These are phyloP conservation scores for Stomatorhinus walkeri DNA, from an alignment of 2,797 vertebrate genomes.

Conservation along the genomic window DNA sequence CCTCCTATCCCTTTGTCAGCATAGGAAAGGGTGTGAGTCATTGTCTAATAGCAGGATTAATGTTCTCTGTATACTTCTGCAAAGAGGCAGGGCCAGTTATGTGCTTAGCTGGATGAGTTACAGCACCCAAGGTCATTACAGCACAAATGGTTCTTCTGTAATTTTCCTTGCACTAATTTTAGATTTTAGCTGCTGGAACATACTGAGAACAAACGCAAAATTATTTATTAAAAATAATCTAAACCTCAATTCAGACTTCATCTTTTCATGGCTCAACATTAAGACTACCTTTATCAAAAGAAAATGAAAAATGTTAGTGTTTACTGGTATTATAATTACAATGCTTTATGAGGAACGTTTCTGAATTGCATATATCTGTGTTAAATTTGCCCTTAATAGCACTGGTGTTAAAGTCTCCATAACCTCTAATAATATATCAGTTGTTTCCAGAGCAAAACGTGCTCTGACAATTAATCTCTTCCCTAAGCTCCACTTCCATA, in stretches of 20 bases:
- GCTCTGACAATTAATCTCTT: neutral
- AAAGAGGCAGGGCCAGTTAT: neutral
- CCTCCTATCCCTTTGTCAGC: conserved; percentile 12
- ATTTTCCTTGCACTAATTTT: conserved; percentile 4
- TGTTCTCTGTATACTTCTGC: conserved; percentile 30
- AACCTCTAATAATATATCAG: neutral
- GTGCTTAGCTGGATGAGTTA: conserved; percentile 6
- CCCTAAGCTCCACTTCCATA: neutral
- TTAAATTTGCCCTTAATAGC: neutral
- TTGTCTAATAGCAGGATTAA: conserved; percentile 15
- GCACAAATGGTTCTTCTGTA: neutral
- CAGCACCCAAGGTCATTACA: neutral
- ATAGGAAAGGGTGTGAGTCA: conserved; percentile 24
- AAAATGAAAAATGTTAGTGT: neutral
- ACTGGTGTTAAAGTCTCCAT: neutral
- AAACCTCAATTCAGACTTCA: neutral
- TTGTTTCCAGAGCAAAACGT: neutral
- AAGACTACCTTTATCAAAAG: neutral
- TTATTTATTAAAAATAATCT: neutral
- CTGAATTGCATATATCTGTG: neutral
- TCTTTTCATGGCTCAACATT: neutral
- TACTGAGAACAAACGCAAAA: neutral
- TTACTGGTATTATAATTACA: neutral
- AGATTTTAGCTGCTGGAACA: neutral
- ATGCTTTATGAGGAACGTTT: neutral